Evolutionary conservation across 1,140 invertebrate genomes (phyloP), one percentile per base, ranked within the genome.

Genomic region (Danaus melanippus): DNA sequence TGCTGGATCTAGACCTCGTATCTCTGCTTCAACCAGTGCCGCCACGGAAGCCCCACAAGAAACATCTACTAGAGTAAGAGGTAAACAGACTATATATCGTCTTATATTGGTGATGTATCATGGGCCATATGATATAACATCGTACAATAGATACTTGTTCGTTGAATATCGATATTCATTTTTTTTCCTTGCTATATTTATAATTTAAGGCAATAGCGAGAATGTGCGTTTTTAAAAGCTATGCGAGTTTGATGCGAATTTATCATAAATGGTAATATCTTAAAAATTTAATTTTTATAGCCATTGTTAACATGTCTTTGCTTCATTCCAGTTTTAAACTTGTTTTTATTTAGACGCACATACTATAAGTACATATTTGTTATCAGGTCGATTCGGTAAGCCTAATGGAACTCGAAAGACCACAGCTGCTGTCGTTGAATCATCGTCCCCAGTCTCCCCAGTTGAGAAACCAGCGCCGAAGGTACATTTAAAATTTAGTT

Each of bases 331-430:
- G 44, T 46, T 10, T 4, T 39, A 32, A 41, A 45, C 15, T 15
- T 41, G 40, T 45, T 52, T 15, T 48, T 39, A 17, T 41, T 56
- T 15, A 15, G 50, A 39, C 15, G 42, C 49, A 41, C 47, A 58
- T 71, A 59, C 54, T 64, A 53, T 64, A 74, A 67, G 68, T 53
- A 51, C 62, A 53, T 66, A 42, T 74, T 74, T 79, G 58, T 74
- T 64, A 42, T 21, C 75, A 84, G 81, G 79, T 72, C 82, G 82
- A n/a, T 85, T 85, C 60, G 69, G 74, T 53, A 85, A 85, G 60
- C 78, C 79, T 2, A 65, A 63, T 52, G 74, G 71, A 43, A 65
- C 56, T 21, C 71, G 78, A 45, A 83, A 76, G 62, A 76, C 67
- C 9, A 76, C 76, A 1, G 66, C 67, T 6, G 67, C 71, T 2